Percentiles rank a stretch among this genome's conserved stretches.
Conservation (phyloP, 1,140 invertebrate species). For the Leptopilina boulardi region DNA sequence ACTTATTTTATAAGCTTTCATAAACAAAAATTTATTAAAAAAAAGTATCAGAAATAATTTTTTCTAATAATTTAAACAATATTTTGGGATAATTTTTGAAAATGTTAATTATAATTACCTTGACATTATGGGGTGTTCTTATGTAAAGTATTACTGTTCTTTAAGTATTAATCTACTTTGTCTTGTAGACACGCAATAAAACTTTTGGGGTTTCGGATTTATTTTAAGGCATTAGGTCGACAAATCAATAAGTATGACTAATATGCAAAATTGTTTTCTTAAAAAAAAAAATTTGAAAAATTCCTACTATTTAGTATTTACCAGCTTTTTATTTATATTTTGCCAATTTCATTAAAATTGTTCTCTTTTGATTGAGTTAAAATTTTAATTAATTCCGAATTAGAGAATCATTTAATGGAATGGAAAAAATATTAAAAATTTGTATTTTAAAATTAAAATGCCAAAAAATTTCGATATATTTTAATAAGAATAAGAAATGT, state of each 20-base stretch:
- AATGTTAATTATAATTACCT: neutral
- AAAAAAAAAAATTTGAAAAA: neutral
- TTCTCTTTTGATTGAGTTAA: no score
- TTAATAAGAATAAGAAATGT: no score
- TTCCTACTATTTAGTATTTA: neutral
- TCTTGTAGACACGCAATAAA: slow-evolving; percentile 8
- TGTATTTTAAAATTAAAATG: neutral
- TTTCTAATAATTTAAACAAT: no score
- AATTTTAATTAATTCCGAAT: no score
- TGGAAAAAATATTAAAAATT: no score
- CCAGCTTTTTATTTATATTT: neutral
- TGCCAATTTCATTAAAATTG: no score
- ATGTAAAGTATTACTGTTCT: slow-evolving; percentile 27
- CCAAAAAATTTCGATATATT: no score
- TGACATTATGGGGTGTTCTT: slow-evolving; percentile 20
- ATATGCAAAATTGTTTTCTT: neutral
- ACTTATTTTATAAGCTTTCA: no score
- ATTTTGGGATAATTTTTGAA: no score
- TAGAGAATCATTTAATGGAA: no score
- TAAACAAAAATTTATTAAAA: no score
- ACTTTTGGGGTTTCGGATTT: slow-evolving; percentile 22
- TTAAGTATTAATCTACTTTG: slow-evolving; percentile 20
- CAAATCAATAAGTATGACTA: neutral
- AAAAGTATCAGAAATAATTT: no score
- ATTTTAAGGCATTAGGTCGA: slow-evolving; percentile 13